phyloP scores from a whole-genome alignment of 2,113 vertebrate genomes.

The Embiotoca jacksoni region DNA sequence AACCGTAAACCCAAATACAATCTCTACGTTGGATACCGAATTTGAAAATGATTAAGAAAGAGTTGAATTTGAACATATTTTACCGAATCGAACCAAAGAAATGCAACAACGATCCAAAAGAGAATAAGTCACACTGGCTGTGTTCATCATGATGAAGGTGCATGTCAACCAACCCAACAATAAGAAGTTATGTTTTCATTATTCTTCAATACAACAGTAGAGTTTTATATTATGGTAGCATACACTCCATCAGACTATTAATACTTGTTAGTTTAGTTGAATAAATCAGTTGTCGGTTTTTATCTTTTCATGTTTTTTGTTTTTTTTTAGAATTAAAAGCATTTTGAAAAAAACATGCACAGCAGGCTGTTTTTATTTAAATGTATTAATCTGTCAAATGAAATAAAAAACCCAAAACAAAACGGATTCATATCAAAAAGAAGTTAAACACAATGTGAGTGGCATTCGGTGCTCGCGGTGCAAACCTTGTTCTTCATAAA shows the following conservation, averaged over 20 bases:
- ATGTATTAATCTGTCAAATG: neutral
- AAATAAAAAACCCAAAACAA: neutral
- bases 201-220: neutral
- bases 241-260: neutral
- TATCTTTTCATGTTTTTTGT: neutral
- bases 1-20: too few species aligned
- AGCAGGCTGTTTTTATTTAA: too few species aligned
- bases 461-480: neutral
- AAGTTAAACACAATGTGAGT: slow-evolving; percentile 11
- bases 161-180: too few species aligned
- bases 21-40: too few species aligned
- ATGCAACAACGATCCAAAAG: too few species aligned
- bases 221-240: neutral
- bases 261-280: neutral
- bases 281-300: neutral
- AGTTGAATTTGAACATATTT: neutral
- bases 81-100: too few species aligned
- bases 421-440: slow-evolving; percentile 4
- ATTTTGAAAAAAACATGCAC: neutral
- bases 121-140: too few species aligned
- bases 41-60: too few species aligned
- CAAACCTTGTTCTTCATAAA: slow-evolving; percentile 12
- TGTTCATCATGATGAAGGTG: too few species aligned
- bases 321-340: too few species aligned
- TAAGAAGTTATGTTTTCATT: neutral